A percentile compares a stretch with the other conserved stretches of the same genome.
These are phyloP conservation scores for Potorous gilbertii DNA, from an alignment of 2,797 vertebrate genomes.

Conservation along the genomic window DNA sequence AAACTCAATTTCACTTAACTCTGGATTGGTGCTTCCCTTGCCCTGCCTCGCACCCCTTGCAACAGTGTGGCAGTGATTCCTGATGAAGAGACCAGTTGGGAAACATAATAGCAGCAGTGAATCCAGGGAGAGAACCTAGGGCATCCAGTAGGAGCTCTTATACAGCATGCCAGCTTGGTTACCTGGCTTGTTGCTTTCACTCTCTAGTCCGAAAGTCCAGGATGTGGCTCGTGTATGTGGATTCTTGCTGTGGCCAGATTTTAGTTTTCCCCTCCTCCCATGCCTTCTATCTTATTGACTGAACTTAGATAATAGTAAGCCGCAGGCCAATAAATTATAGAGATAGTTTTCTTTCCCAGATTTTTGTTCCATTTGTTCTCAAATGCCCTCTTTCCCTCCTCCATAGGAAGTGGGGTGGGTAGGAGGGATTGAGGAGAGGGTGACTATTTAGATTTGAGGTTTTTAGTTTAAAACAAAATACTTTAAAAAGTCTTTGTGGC, in stretches of 20 bases:
- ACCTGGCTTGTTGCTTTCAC: background rate
- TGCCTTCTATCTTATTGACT: background rate
- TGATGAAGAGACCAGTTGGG: background rate
- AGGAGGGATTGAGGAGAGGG: background rate
- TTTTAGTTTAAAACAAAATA: background rate
- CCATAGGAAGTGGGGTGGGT: too few species aligned
- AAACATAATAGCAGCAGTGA: background rate
- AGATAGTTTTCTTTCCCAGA: background rate
- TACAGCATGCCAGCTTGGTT: background rate
- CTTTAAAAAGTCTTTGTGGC: background rate
- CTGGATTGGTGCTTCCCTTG: background rate
- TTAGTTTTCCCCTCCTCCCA: background rate
- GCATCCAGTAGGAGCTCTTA: background rate
- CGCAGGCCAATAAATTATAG: background rate
- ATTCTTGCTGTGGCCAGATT: background rate
- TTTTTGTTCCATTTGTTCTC: background rate
- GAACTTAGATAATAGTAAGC: background rate
- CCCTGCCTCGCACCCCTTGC: background rate
- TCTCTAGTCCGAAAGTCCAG: background rate
- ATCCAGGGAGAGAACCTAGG: background rate
- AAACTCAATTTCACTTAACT: background rate
- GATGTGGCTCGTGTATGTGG: background rate
- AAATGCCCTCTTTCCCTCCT: background rate
- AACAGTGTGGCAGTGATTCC: background rate
- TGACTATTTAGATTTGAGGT: background rate